A percentile compares a stretch with the other conserved stretches of the same genome.
Evolutionary conservation across 2,888 invertebrate species (phyloP).

Genomic region (Netelia fuscicornis): DNA sequence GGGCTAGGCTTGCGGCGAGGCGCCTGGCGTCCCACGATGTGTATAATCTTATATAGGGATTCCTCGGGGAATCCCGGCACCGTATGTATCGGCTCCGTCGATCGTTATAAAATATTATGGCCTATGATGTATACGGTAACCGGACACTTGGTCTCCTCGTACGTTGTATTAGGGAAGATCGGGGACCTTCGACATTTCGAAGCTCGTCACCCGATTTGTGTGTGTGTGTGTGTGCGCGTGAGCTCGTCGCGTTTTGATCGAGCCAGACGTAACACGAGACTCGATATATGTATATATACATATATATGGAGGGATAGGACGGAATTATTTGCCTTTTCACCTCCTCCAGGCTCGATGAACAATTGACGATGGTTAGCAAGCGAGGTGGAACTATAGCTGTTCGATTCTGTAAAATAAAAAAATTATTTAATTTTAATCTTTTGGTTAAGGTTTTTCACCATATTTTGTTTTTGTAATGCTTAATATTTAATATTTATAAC

Average conservation of each 20-base stretch:
- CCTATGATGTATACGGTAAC: neutral
- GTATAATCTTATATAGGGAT: conserved; percentile 38
- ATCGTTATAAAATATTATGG: neutral
- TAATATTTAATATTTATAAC: too few relatives aligned
- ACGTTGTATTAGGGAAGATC: conserved; percentile 49
- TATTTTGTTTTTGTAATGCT: too few relatives aligned
- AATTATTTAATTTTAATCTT: too few relatives aligned
- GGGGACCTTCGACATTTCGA: conserved; percentile 56
- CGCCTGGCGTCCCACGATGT: conserved; percentile 58
- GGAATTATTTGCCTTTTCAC: too few relatives aligned
- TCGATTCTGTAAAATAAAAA: too few relatives aligned
- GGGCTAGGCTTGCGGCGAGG: conserved; percentile 34
- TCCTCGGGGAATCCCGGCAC: conserved; percentile 48
- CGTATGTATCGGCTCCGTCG: conserved; percentile 31
- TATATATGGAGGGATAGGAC: too few relatives aligned
- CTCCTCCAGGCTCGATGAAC: too few relatives aligned
- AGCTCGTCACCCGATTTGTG: conserved; percentile 78
- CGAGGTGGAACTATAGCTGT: neutral
- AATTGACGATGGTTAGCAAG: too few relatives aligned
- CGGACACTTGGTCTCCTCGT: neutral
- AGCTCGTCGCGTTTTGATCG: conserved; percentile 71
- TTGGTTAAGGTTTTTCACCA: too few relatives aligned
- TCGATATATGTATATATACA: conserved; percentile 69
- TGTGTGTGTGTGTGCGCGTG: conserved; percentile 58
- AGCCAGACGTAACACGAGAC: conserved; percentile 82